Conservation (phyloP, 2,888 invertebrate genomes). For the Nezara viridula region DNA sequence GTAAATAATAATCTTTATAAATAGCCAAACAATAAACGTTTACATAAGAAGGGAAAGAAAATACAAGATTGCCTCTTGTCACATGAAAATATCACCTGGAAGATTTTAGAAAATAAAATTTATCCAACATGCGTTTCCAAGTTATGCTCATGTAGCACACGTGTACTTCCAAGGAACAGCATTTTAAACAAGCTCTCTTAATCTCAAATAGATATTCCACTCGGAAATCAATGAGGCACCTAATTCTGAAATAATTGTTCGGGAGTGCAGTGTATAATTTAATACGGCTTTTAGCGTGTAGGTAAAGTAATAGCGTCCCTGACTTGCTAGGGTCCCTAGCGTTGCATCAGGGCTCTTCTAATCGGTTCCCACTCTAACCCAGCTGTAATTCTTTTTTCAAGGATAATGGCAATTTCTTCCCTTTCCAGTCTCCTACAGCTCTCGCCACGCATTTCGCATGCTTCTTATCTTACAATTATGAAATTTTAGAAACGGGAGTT, state of each 20-base stretch:
- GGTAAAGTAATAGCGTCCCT: constrained; percentile 32
- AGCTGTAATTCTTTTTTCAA: constrained; percentile 6
- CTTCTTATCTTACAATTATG: background rate
- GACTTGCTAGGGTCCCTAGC: background rate
- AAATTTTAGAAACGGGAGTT: background rate
- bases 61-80: too few relatives aligned
- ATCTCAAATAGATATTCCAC: background rate
- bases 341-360: background rate
- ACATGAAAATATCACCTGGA: too few relatives aligned
- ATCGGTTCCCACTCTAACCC: background rate
- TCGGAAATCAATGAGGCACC: background rate
- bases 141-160: too few relatives aligned
- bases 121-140: too few relatives aligned
- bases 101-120: too few relatives aligned
- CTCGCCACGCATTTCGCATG: background rate
- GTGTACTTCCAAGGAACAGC: too few relatives aligned
- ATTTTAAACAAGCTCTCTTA: background rate
- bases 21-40: too few relatives aligned
- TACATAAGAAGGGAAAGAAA: too few relatives aligned
- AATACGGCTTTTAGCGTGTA: background rate
- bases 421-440: background rate
- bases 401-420: constrained; percentile 20
- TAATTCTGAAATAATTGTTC: background rate
- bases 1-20: too few relatives aligned
- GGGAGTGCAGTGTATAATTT: background rate